Evolutionary conservation across 2,888 invertebrate species (phyloP), one percentile per base, ranked within the genome.

Genomic region (Ophioninae sp.): DNA sequence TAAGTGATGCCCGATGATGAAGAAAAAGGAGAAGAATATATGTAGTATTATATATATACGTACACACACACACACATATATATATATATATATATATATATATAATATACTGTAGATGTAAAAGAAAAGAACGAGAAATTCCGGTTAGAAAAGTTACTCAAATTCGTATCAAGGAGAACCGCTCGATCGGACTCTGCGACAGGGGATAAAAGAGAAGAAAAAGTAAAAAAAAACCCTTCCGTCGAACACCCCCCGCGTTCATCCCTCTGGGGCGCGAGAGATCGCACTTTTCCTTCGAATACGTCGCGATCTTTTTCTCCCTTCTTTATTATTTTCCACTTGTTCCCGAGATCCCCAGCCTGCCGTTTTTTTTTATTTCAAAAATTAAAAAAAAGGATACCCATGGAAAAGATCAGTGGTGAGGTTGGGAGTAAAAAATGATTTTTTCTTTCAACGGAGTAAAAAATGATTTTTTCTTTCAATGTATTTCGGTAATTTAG

Each of bases 81-180:
- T 7, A 61, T 21, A 61, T 61, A 67, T 61, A 61, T 61, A 21
- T 67, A 44, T 44, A 44, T 7, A 20, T 41, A 61, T 65, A 68
- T 7, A 61, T 44, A n/a, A 3, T 7, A 64, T 3, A 39, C 23
- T 23, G 73, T 7, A 37, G 72, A 77, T 57, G 57, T 23, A 56
- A 17, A 37, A 57, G 50, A 78, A 39, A 77, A 62, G 50, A 50
- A 72, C 73, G 59, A 65, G 56, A 83, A 75, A 75, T 56, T 64
- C 64, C 56, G 75, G 70, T 67, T 73, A 74, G 73, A 67, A 81
- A 84, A 84, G 81, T 84, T 79, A 59, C 79, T 84, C 75, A 81
- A 84, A 84, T 81, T 81, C 81, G 84, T 84, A 84, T 84, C 79
- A 75, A 78, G 56, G 83, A 69, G 73, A 76, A 77, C 57, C 39